These are phyloP conservation scores for Acanthoscelides obtectus DNA, from an alignment of 2,888 invertebrate genomes.

Conservation along the genomic window DNA sequence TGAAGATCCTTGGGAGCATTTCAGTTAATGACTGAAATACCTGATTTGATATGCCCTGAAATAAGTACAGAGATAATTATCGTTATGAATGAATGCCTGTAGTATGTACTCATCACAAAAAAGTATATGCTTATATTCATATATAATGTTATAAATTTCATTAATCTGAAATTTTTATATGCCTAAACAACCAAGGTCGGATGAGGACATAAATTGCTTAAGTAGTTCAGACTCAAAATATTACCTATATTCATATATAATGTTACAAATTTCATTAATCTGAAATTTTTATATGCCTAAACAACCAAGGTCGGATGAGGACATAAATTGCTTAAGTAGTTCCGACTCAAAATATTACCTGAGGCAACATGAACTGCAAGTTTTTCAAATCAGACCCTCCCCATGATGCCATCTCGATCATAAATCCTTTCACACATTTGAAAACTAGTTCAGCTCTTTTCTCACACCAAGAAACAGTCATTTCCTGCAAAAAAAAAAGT, in stretches of 20 bases:
- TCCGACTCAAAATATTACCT: constrained; percentile 47
- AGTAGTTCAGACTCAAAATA: no score
- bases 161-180: no score
- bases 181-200: no score
- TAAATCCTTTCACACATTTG: constrained; percentile 98
- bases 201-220: constrained; percentile 18
- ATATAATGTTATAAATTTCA: no score
- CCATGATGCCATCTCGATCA: constrained; percentile 97
- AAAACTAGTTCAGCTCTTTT: constrained; percentile 94
- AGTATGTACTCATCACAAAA: no score
- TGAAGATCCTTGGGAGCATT: constrained; percentile 89
- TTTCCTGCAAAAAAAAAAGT: constrained; percentile 56
- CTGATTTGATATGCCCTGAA: constrained; percentile 72
- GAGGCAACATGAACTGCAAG: constrained; percentile 79
- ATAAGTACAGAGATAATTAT: no score
- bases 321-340: constrained; percentile 16
- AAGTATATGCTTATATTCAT: no score
- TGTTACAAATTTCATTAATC: no score
- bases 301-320: no score
- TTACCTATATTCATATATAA: no score
- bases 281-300: no score
- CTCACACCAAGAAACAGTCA: constrained; percentile 95
- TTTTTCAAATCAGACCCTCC: constrained; percentile 87
- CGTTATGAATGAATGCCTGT: no score
- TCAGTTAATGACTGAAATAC: constrained; percentile 76